phyloP scores from a whole-genome alignment of 2,113 vertebrate species.

The Smithornis capensis region DNA sequence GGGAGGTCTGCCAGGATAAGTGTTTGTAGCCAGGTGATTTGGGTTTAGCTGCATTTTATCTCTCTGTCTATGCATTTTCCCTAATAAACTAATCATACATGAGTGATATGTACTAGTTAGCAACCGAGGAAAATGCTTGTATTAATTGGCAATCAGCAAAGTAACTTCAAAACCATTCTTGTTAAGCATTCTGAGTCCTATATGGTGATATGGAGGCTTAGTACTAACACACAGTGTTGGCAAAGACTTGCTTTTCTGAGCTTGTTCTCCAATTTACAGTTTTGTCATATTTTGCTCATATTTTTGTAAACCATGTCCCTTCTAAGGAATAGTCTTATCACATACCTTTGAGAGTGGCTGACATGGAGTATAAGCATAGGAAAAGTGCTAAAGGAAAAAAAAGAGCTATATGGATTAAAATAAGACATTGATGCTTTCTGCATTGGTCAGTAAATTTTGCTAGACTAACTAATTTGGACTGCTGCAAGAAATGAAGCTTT shows the following conservation, averaged over 20 bases:
- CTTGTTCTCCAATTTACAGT: not conserved
- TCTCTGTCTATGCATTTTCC: not conserved
- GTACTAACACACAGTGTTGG: not conserved
- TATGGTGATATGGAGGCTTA: not conserved
- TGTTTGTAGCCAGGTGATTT: not conserved
- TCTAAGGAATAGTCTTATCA: not conserved
- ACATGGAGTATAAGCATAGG: not conserved
- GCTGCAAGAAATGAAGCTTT: not conserved
- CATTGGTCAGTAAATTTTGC: not conserved
- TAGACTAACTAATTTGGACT: not conserved
- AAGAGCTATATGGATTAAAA: not conserved
- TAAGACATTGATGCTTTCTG: not conserved
- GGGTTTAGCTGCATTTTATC: not conserved
- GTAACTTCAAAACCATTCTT: not conserved
- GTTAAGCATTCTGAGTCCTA: not conserved
- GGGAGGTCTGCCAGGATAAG: not conserved
- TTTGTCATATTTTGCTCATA: not conserved
- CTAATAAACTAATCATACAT: not conserved
- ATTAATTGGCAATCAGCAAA: not conserved
- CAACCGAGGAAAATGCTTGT: not conserved
- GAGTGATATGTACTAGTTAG: not conserved
- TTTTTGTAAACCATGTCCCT: not conserved
- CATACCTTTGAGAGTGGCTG: not conserved
- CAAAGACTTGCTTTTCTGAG: not conserved
- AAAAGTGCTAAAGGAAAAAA: not conserved